phyloP scores from a whole-genome alignment of 2,888 invertebrate species.

The Pharmacophagus antenor region DNA sequence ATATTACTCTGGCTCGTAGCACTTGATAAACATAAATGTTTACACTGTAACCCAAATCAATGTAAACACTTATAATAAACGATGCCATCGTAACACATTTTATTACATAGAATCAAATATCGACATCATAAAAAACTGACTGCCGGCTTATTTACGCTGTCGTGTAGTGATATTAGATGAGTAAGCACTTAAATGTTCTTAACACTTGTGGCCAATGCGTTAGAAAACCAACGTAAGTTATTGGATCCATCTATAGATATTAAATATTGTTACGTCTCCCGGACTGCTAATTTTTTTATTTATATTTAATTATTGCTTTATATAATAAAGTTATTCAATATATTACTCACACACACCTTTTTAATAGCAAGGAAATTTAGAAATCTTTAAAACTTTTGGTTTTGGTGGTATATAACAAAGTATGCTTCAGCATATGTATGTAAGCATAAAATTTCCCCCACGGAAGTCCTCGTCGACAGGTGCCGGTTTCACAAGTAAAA shows the following conservation, averaged over 20 bases:
- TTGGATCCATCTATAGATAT: too few species aligned
- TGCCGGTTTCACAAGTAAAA: constrained; percentile 20
- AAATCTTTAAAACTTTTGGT: neutral
- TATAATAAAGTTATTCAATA: too few species aligned
- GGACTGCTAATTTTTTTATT: too few species aligned
- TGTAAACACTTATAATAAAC: too few species aligned
- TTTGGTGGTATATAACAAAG: neutral
- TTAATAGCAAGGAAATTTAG: neutral
- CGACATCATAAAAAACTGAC: too few species aligned
- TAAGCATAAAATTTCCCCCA: neutral
- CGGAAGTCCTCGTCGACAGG: constrained; percentile 17
- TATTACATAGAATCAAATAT: too few species aligned
- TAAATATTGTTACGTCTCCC: too few species aligned
- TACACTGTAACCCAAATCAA: too few species aligned
- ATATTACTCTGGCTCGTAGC: neutral
- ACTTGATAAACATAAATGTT: neutral
- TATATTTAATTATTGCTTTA: too few species aligned
- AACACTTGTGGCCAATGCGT: neutral
- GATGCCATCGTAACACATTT: too few species aligned
- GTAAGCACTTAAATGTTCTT: constrained; percentile 9
- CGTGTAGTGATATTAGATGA: constrained; percentile 2
- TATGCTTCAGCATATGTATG: neutral
- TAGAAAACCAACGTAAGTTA: neutral
- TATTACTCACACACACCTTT: too few species aligned
- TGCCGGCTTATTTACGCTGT: neutral